Evolutionary conservation across 2,888 invertebrate species (phyloP), one percentile per base, ranked within the genome.

Genomic region (Pristionchus maxplancki): DNA sequence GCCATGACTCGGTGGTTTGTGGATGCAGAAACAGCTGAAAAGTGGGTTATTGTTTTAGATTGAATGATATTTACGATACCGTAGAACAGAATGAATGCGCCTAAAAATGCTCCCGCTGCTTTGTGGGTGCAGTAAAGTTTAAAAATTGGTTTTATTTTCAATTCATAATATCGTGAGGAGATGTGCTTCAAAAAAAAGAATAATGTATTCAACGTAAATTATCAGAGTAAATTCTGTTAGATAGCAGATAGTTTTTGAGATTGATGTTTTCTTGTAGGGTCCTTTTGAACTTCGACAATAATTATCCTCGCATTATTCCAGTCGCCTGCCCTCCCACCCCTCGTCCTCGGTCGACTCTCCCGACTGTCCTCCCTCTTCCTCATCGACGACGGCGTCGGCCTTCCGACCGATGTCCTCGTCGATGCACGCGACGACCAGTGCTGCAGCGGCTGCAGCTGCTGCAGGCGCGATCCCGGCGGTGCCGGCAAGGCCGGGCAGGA

Each of bases 381-480:
- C 85, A n/a, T n/a, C n/a, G n/a, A n/a, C n/a, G n/a, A n/a, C n/a
- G n/a, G 13, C 84, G 13, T 67, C 85, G 11, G 44, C 71, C 67
- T 87, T 87, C 71, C 86, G 86, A 31, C 86, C 86, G 20, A 71
- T 87, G 71, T 87, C 86, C n/a, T 87, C 86, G 20, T 87, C 86
- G 71, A 50, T 87, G 50, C 67, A 67, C 37, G 64, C 44, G 31
- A 58, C 84, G 20, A 44, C 78, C 44, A n/a, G 34, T 81, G 58
- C 53, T n/a, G n/a, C n/a, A n/a, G n/a, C n/a, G 24, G 58, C 62
- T 28, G 62, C 64, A 24, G 48, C 40, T 1, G 31, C 44, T 15
- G 28, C 71, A 15, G n/a, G 48, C 20, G 44, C 31, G n/a, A 34
- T 48, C 28, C 86, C 86, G 48, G 50, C 48, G 11, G 67, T 87